These are phyloP conservation scores for Hyposoter dolosus DNA, from an alignment of 2,888 invertebrate genomes.

Conservation along the genomic window DNA sequence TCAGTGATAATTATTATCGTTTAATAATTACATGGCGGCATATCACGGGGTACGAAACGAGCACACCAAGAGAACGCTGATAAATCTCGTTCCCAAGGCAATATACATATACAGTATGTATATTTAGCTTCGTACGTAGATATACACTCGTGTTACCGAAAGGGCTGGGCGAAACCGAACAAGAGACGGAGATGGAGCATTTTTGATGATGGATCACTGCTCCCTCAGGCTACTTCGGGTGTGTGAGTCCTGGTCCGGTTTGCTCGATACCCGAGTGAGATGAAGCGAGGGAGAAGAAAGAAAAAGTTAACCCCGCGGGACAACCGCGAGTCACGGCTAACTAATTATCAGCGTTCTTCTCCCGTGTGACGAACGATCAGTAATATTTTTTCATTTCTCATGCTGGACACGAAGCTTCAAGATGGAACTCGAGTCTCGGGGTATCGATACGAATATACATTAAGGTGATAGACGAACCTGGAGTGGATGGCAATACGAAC, in stretches of 20 bases:
- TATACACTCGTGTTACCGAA: slow-evolving; percentile 58
- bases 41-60: slow-evolving; percentile 31
- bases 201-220: slow-evolving; percentile 82
- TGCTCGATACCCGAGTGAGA: slow-evolving; percentile 44
- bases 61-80: slow-evolving; percentile 50
- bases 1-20: slow-evolving; percentile 65
- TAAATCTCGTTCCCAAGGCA: slow-evolving; percentile 50
- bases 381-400: slow-evolving; percentile 56
- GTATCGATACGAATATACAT: background rate
- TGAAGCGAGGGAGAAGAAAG: slow-evolving; percentile 37
- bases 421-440: slow-evolving; percentile 30
- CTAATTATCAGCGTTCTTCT: slow-evolving; percentile 75
- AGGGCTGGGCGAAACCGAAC: slow-evolving; percentile 59
- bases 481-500: background rate
- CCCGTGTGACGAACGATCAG: slow-evolving; percentile 65
- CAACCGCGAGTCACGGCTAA: slow-evolving; percentile 68
- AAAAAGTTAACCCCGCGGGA: slow-evolving; percentile 44
- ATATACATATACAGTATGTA: background rate
- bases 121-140: slow-evolving; percentile 10
- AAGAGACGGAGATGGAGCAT: slow-evolving; percentile 68
- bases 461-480: background rate
- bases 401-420: slow-evolving; percentile 29
- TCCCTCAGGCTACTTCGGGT: slow-evolving; percentile 77
- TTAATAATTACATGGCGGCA: slow-evolving; percentile 67
- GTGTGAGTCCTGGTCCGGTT: slow-evolving; percentile 72